Evolutionary conservation across 2,797 vertebrate species (phyloP).

Genomic region (Peromyscus melanophrys): DNA sequence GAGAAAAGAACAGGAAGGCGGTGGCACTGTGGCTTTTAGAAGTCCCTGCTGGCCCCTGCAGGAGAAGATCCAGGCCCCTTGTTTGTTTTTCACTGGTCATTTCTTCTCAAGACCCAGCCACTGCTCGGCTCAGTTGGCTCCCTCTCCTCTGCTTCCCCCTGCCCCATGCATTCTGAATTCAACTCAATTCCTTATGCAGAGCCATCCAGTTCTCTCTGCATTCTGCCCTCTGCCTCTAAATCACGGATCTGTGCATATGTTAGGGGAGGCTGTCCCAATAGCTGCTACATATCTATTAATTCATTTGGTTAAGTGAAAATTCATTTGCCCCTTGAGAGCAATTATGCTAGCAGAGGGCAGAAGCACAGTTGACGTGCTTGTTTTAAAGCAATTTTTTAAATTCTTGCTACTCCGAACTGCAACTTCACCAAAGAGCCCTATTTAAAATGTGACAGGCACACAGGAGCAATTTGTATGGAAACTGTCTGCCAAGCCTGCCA

Average conservation of each 20-base stretch:
- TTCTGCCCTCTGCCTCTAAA: conserved; percentile 39
- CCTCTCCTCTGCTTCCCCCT: not conserved
- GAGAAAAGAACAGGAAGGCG: not conserved
- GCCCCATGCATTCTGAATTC: conserved; percentile 15
- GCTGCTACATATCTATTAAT: conserved; percentile 36
- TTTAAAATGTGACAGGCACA: conserved; percentile 66
- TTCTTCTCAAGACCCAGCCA: not conserved
- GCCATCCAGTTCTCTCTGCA: not conserved
- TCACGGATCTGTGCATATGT: not conserved
- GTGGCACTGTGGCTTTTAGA: not conserved
- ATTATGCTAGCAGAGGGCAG: conserved; percentile 60
- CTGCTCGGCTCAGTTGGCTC: not conserved
- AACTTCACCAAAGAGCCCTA: conserved; percentile 48
- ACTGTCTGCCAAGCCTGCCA: not conserved
- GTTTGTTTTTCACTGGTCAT: not conserved
- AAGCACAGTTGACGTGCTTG: not conserved
- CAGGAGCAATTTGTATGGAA: conserved; percentile 54
- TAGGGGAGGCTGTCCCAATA: not conserved
- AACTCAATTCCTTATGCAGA: not conserved
- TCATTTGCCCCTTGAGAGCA: conserved; percentile 47
- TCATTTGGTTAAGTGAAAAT: conserved; percentile 47
- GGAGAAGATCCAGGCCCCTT: not conserved
- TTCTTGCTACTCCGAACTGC: conserved; percentile 43
- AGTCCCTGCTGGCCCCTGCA: no score
- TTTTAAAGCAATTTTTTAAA: conserved; percentile 67